Conservation (phyloP, 2,113 vertebrate species). For the Coptodon rendalli region DNA sequence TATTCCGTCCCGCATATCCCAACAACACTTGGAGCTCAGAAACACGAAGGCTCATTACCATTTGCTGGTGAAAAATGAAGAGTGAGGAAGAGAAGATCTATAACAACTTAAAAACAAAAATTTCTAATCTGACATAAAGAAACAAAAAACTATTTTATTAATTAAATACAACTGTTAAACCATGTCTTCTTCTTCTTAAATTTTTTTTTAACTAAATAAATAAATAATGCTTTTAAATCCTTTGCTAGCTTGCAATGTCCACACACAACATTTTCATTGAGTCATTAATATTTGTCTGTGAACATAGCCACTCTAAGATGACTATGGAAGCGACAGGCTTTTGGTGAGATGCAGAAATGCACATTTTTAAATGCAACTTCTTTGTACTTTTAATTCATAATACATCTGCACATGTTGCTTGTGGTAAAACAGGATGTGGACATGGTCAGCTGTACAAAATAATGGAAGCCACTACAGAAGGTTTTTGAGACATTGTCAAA, state of each 20-base stretch:
- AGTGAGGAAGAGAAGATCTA: not conserved
- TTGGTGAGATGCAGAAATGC: not conserved
- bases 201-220: not conserved
- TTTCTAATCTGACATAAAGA: not conserved
- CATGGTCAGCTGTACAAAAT: not conserved
- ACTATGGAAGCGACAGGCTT: not conserved
- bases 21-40: conserved; percentile 98
- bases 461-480: not conserved
- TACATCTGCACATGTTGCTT: not conserved
- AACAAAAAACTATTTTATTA: not conserved
- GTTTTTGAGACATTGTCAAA: not conserved
- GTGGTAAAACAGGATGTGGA: not conserved
- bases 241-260: not conserved
- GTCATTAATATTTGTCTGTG: not conserved
- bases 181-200: fast-evolving
- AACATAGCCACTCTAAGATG: not conserved
- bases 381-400: not conserved
- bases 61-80: conserved; percentile 81
- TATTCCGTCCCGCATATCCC: conserved; percentile 98
- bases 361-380: not conserved
- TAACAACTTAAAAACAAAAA: not conserved
- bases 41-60: conserved; percentile 99
- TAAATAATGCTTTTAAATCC: not conserved
- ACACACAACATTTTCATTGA: not conserved
- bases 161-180: not conserved